Evolutionary conservation across 2,797 vertebrate species (phyloP).

Genomic region (Phrynocephalus forsythii): DNA sequence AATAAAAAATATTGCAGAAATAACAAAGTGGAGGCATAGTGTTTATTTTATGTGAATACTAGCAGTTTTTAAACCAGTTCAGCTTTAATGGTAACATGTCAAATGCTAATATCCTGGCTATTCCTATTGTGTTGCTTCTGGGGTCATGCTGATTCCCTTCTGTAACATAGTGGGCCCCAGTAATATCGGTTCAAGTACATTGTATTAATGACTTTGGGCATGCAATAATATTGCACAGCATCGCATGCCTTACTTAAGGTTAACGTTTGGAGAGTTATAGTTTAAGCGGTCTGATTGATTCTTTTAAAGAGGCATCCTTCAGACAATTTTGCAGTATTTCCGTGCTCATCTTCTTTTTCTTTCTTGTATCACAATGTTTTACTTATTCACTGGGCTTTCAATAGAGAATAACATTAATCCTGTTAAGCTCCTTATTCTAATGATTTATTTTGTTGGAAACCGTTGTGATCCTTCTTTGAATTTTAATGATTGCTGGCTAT

Average conservation of each 20-base stretch:
- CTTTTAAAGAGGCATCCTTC: conserved; percentile 62
- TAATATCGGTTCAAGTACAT: conserved; percentile 50
- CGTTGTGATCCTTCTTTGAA: conserved; percentile 89
- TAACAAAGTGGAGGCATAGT: background rate
- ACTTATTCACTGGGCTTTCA: conserved; percentile 86
- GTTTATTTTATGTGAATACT: background rate
- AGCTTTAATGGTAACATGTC: too few species aligned
- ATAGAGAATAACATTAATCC: conserved; percentile 89
- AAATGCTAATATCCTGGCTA: background rate
- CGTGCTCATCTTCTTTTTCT: conserved; percentile 71
- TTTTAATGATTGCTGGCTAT: conserved; percentile 89
- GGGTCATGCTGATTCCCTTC: background rate
- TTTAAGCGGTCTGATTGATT: conserved; percentile 63
- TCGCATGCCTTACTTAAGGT: conserved; percentile 26
- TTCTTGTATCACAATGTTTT: conserved; percentile 77
- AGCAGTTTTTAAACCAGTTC: conserved; percentile 10
- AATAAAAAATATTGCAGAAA: background rate
- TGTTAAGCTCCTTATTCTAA: conserved; percentile 91
- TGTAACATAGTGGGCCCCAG: background rate
- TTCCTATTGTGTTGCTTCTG: background rate
- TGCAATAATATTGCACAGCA: conserved; percentile 27
- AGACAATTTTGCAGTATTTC: conserved; percentile 73
- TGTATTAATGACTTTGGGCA: conserved; percentile 48
- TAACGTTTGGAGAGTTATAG: conserved; percentile 48
- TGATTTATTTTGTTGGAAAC: conserved; percentile 92